These are phyloP conservation scores for Brachycybe producta DNA, from an alignment of 2,888 invertebrate species.

Conservation along the genomic window DNA sequence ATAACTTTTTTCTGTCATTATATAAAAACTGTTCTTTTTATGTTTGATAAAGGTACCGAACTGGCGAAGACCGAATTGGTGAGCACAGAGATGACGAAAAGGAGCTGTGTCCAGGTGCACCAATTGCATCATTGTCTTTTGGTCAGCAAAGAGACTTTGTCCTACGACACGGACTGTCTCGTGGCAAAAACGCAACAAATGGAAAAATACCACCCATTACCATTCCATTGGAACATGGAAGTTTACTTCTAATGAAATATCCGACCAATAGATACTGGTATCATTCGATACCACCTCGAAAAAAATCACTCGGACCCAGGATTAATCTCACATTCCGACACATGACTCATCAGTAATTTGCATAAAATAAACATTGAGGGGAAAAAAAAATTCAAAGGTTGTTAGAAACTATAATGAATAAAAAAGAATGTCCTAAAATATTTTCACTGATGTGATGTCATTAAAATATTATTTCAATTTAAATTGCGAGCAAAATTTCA, in stretches of 20 bases:
- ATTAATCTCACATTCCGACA: constrained; percentile 56
- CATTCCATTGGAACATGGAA: constrained; percentile 45
- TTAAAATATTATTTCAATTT: too few species aligned
- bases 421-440: too few species aligned
- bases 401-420: too few species aligned
- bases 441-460: too few species aligned
- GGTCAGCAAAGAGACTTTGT: constrained; percentile 52
- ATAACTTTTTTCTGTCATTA: too few species aligned
- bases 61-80: constrained; percentile 55
- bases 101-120: constrained; percentile 45
- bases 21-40: too few species aligned
- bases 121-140: constrained; percentile 54
- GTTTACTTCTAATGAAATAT: constrained; percentile 53
- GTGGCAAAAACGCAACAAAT: constrained; percentile 33
- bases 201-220: neutral
- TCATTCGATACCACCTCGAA: constrained; percentile 51
- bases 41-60: constrained; percentile 43
- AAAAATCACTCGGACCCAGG: constrained; percentile 42
- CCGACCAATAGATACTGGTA: constrained; percentile 59
- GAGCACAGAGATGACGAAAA: constrained; percentile 57
- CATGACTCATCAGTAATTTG: too few species aligned
- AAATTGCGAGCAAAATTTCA: too few species aligned
- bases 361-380: too few species aligned
- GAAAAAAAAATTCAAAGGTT: too few species aligned
- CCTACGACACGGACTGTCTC: constrained; percentile 46